phyloP scores from a whole-genome alignment of 2,797 vertebrate genomes.

The Cygnus olor region DNA sequence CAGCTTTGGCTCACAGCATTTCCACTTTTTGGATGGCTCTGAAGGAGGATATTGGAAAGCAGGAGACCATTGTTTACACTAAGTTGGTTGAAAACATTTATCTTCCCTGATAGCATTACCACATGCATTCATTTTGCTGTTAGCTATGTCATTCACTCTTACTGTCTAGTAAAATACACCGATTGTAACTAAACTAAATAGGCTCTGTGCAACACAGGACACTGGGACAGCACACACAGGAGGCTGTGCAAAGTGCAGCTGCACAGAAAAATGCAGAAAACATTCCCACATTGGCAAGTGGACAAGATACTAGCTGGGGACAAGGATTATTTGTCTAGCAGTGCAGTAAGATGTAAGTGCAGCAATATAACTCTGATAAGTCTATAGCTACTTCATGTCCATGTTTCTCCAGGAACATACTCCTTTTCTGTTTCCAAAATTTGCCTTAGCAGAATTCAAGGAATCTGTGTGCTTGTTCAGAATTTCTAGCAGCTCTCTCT shows the following conservation, averaged over 20 bases:
- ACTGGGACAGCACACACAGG: background rate
- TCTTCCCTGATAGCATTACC: background rate
- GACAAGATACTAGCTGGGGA: background rate
- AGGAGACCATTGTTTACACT: background rate
- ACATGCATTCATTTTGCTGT: background rate
- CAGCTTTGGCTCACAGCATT: background rate
- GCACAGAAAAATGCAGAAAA: background rate
- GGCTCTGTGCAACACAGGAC: background rate
- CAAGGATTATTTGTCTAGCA: background rate
- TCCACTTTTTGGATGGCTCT: background rate
- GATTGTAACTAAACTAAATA: background rate
- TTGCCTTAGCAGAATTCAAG: background rate
- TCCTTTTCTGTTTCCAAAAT: background rate
- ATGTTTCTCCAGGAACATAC: background rate
- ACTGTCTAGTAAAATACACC: background rate
- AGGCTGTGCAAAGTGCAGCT: background rate
- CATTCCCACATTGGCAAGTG: fast-evolving
- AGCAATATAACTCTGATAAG: background rate
- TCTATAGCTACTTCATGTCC: background rate
- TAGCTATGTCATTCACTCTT: background rate
- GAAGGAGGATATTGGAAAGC: background rate
- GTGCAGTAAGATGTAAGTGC: background rate
- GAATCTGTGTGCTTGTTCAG: background rate
- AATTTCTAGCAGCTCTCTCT: background rate
- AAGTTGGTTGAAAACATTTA: background rate